Evolutionary conservation across 2,797 vertebrate genomes (phyloP).

Genomic region (Phrynocephalus vlangalii): DNA sequence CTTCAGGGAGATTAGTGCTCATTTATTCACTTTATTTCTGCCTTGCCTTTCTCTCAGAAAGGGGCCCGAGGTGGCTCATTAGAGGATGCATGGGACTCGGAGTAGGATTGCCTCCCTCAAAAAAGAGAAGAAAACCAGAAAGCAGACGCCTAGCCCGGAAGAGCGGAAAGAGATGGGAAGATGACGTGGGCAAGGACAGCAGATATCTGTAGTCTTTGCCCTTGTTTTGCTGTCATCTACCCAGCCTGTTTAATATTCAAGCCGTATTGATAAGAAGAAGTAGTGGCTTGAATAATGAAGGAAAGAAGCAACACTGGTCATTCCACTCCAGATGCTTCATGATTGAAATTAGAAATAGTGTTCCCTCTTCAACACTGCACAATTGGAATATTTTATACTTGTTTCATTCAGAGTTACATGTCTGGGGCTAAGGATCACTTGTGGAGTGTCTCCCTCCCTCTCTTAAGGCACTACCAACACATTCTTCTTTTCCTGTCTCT

Average conservation of each 20-base stretch:
- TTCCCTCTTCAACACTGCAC: background rate
- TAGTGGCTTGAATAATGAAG: background rate
- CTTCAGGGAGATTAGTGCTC: too few species aligned
- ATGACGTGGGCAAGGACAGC: background rate
- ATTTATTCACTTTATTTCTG: too few species aligned
- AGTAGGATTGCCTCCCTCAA: conserved; percentile 7
- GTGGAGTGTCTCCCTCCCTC: background rate
- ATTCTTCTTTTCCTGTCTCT: background rate
- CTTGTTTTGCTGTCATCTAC: background rate
- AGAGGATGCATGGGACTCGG: background rate
- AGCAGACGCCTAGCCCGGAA: background rate
- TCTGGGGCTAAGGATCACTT: background rate
- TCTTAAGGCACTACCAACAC: background rate
- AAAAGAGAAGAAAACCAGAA: background rate
- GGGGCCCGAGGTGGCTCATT: background rate
- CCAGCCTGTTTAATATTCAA: background rate
- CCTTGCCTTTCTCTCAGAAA: too few species aligned
- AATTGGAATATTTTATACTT: background rate
- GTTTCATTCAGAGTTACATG: background rate
- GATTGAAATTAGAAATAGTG: background rate
- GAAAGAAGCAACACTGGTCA: background rate
- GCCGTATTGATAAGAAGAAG: background rate
- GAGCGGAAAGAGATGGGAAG: conserved; percentile 11
- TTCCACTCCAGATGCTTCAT: background rate
- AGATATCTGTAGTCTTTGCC: background rate